A percentile compares a stretch with the other conserved stretches of the same genome.
These are phyloP conservation scores for Carabus problematicus DNA, from an alignment of 2,888 invertebrate species.

Conservation along the genomic window DNA sequence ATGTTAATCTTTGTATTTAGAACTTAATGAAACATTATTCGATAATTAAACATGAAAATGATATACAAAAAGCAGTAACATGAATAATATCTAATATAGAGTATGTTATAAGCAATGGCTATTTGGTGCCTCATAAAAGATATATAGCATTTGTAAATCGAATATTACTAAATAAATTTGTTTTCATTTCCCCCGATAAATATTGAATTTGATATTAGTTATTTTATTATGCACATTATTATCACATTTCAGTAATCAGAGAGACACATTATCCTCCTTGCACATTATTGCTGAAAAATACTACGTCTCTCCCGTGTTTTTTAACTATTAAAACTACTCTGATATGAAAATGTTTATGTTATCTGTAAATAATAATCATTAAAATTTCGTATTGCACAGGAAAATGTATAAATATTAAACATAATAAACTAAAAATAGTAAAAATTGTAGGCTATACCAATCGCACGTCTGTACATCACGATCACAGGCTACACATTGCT, in stretches of 20 bases:
- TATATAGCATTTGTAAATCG: too few species aligned
- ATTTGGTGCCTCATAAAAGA: too few species aligned
- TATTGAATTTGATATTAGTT: too few species aligned
- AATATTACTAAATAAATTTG: too few species aligned
- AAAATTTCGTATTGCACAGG: slow-evolving; percentile 18
- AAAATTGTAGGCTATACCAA: slow-evolving; percentile 27
- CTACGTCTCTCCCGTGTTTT: slow-evolving; percentile 38
- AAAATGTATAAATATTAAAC: slow-evolving; percentile 11
- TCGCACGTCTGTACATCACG: slow-evolving; percentile 34
- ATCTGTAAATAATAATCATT: slow-evolving; percentile 15
- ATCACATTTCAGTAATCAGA: too few species aligned
- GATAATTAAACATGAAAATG: not conserved
- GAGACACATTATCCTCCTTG: too few species aligned
- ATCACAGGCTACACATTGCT: slow-evolving; percentile 12
- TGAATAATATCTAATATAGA: not conserved
- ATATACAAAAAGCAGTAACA: slow-evolving; percentile 1
- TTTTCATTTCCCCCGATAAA: too few species aligned
- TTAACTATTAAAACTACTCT: slow-evolving; percentile 20
- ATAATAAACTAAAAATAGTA: slow-evolving; percentile 25
- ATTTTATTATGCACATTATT: too few species aligned
- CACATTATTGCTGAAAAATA: not conserved
- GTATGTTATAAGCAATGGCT: not conserved
- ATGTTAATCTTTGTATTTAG: too few species aligned
- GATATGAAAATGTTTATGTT: slow-evolving; percentile 21
- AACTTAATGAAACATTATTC: too few species aligned